These are phyloP conservation scores for Chiridota heheva DNA, from an alignment of 35 echinoderm and acorn worm genomes.

Conservation along the genomic window DNA sequence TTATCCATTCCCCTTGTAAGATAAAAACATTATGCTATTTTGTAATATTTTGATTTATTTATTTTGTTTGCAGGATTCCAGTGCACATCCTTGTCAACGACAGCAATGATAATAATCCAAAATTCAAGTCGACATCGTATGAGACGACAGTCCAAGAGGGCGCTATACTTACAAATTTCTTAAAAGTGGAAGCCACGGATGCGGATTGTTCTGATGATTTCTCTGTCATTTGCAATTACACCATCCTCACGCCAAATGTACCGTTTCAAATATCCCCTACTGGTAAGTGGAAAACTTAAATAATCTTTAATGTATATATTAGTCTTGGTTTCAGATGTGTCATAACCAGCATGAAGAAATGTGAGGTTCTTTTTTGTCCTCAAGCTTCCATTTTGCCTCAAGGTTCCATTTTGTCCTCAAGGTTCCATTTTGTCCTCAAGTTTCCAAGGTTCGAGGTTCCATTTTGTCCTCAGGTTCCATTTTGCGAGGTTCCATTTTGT, in stretches of 20 bases:
- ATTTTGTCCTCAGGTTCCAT: no score
- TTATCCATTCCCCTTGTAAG: neutral
- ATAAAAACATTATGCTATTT: neutral
- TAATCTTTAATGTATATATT: no score
- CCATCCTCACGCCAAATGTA: conserved; percentile 76
- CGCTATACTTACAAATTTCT: conserved; percentile 56
- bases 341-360: no score
- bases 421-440: no score
- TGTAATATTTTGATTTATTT: conserved; percentile 1
- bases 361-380: no score
- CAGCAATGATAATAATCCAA: conserved; percentile 83
- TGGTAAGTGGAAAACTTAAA: no score
- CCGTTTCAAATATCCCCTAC: conserved; percentile 76
- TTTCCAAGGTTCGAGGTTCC: no score
- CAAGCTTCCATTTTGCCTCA: no score
- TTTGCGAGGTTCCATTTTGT: no score
- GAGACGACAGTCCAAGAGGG: conserved; percentile 78
- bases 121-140: conserved; percentile 70
- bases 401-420: no score
- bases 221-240: conserved; percentile 87
- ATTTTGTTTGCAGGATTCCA: conserved; percentile 58
- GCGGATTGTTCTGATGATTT: conserved; percentile 87
- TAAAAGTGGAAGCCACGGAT: conserved; percentile 80
- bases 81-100: conserved; percentile 94
- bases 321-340: no score